Evolutionary conservation across 2,888 invertebrate genomes (phyloP).

Genomic region (Pycnomerus fuliginosus): DNA sequence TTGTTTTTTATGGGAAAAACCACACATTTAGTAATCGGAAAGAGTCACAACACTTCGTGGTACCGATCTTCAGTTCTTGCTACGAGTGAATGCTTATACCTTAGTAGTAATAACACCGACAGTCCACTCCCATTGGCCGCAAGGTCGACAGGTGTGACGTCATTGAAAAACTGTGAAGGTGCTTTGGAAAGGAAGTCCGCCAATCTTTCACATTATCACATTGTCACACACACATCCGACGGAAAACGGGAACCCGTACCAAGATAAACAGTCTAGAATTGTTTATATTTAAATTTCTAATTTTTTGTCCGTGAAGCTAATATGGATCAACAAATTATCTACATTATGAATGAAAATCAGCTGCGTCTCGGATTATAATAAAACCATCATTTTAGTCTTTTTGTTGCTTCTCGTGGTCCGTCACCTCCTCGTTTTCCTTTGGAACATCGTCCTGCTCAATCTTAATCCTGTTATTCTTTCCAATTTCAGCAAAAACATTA

Average conservation of each 20-base stretch:
- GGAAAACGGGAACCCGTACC: too few relatives aligned
- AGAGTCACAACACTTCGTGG: constrained; percentile 15
- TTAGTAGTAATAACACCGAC: constrained; percentile 6
- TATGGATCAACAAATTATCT: too few relatives aligned
- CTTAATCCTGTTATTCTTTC: constrained; percentile 36
- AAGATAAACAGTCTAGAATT: too few relatives aligned
- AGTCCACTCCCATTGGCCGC: constrained; percentile 34
- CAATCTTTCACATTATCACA: too few relatives aligned
- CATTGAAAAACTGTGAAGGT: constrained; percentile 16
- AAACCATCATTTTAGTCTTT: constrained; percentile 9
- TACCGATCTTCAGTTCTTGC: constrained; percentile 13
- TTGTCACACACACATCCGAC: too few relatives aligned
- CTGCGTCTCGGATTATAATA: too few relatives aligned
- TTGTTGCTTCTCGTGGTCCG: constrained; percentile 18
- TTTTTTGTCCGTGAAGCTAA: too few relatives aligned
- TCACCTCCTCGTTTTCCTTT: constrained; percentile 43
- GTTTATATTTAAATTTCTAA: too few relatives aligned
- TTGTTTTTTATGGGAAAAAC: too few relatives aligned
- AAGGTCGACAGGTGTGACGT: constrained; percentile 43
- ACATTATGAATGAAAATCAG: too few relatives aligned
- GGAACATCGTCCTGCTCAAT: constrained; percentile 36
- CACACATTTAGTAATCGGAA: too few relatives aligned
- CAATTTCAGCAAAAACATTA: constrained; percentile 32
- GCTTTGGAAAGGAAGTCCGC: not conserved
- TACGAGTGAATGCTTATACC: constrained; percentile 15